These are phyloP conservation scores for Zaprionus camerounensis DNA, from an alignment of 1,140 invertebrate genomes.

Conservation along the genomic window DNA sequence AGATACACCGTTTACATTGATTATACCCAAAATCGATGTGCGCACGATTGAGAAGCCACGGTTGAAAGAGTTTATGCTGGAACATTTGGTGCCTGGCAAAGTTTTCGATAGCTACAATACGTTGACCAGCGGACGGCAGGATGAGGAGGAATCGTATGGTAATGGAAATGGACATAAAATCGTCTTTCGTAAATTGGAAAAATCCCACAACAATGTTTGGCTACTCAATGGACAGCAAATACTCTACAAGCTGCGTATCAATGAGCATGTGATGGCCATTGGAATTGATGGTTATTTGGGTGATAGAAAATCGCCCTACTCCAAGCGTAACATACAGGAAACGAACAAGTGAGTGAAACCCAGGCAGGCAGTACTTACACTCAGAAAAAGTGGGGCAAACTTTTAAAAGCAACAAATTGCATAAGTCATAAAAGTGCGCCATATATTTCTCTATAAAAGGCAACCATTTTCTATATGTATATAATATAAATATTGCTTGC, in stretches of 20 bases:
- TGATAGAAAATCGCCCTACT: conserved; percentile 82
- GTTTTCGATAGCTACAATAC: conserved; percentile 85
- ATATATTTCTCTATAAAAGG: neutral
- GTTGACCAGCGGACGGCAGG: conserved; percentile 74
- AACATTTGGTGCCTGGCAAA: conserved; percentile 86
- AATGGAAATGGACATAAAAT: conserved; percentile 84
- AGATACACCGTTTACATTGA: conserved; percentile 87
- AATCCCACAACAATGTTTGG: conserved; percentile 85
- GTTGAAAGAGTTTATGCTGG: conserved; percentile 86
- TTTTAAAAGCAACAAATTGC: neutral
- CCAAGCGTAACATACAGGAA: conserved; percentile 84
- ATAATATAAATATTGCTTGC: neutral
- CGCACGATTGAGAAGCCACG: conserved; percentile 84
- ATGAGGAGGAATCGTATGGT: conserved; percentile 77
- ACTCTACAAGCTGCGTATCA: conserved; percentile 80
- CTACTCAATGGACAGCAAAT: conserved; percentile 83
- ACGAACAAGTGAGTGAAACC: conserved; percentile 81
- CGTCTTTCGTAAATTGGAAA: conserved; percentile 84
- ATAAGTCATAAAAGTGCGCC: neutral
- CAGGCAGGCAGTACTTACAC: conserved; percentile 20
- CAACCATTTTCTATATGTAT: neutral
- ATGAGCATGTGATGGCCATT: conserved; percentile 81
- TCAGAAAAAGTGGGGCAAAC: conserved; percentile 18
- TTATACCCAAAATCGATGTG: conserved; percentile 86
- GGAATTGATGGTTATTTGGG: conserved; percentile 84